Evolutionary conservation across 2,888 invertebrate genomes (phyloP), one percentile per base, ranked within the genome.

Genomic region (Theretra japonica): DNA sequence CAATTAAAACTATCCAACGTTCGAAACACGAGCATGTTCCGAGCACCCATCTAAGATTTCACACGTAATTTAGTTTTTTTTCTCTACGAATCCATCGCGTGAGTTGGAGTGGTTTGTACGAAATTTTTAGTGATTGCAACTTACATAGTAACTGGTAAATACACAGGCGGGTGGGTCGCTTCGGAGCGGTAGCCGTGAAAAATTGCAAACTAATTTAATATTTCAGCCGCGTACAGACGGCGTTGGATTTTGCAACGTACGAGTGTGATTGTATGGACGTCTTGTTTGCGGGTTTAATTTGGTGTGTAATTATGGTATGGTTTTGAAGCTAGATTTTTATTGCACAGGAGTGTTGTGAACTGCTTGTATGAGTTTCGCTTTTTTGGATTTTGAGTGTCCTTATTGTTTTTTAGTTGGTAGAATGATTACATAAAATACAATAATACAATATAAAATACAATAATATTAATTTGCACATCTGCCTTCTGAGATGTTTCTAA

Each of bases 191-290:
- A 76, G 75, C 79, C 77, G 77, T 82, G 81, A 75, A 81, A 80
- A 81, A 83, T 82, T 78, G 78, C 80, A 75, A 76, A 74, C 76
- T 75, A 76, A 81, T 82, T 86, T 80, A 79, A 81, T 82, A 87
- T 86, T 87, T 83, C 74, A 76, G 73, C 68, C 83, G 80, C 86
- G 85, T 87, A 80, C 76, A n/a, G 75, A 58, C 72, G 70, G 76
- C 65, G 76, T 75, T 76, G 77, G 76, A 76, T 85, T 82, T 83
- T 78, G 85, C 81, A 86, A 86, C 78, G 74, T 73, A 30, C 48
- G 17, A 41, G 62, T 62, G 41, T 65, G 21, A 65, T 48, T 65
- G 65, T 41, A 48, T 23, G 33, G 15, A 60, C 17, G 28, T 60
- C 7, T 60, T 60, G 59, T 60, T 60, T 25, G 59, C 28, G 17